These are phyloP conservation scores for Sialis fuliginosa DNA, from an alignment of 2,888 invertebrate genomes.

Conservation along the genomic window DNA sequence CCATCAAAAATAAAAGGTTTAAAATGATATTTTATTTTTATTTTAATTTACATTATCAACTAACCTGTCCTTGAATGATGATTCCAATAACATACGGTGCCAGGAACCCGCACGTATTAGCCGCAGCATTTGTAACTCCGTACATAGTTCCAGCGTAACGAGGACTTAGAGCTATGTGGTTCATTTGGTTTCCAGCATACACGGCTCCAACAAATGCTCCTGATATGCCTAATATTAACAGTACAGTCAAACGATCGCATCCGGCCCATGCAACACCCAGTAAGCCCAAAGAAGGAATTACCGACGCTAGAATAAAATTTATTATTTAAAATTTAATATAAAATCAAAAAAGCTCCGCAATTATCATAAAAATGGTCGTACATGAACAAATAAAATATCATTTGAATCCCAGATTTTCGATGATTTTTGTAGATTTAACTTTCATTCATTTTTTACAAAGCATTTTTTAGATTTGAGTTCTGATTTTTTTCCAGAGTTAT, in stretches of 20 bases:
- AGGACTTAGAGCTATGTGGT: constrained; percentile 67
- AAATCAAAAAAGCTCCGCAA: too few relatives aligned
- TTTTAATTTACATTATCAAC: too few relatives aligned
- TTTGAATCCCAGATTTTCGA: too few relatives aligned
- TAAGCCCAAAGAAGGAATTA: constrained; percentile 56
- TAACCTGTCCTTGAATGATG: constrained; percentile 49
- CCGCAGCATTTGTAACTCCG: constrained; percentile 67
- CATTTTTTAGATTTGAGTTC: too few relatives aligned
- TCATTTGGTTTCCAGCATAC: constrained; percentile 70
- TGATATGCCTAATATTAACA: constrained; percentile 48
- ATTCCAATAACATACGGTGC: constrained; percentile 63
- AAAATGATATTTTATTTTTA: too few relatives aligned
- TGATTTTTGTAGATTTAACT: too few relatives aligned
- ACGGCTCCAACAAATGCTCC: constrained; percentile 62
- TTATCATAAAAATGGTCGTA: too few relatives aligned
- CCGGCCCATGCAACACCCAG: constrained; percentile 65
- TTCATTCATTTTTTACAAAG: too few relatives aligned
- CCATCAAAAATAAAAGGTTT: too few relatives aligned
- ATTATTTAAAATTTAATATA: constrained; percentile 1
- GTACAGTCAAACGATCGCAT: constrained; percentile 51
- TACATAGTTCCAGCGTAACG: constrained; percentile 72
- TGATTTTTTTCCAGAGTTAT: too few relatives aligned
- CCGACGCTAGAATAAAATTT: constrained; percentile 30
- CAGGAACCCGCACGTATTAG: constrained; percentile 66
- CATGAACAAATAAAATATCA: too few relatives aligned